A percentile compares a stretch with the other conserved stretches of the same genome.
Evolutionary conservation across 2,888 invertebrate genomes (phyloP).

Genomic region (Tenthredo notha): DNA sequence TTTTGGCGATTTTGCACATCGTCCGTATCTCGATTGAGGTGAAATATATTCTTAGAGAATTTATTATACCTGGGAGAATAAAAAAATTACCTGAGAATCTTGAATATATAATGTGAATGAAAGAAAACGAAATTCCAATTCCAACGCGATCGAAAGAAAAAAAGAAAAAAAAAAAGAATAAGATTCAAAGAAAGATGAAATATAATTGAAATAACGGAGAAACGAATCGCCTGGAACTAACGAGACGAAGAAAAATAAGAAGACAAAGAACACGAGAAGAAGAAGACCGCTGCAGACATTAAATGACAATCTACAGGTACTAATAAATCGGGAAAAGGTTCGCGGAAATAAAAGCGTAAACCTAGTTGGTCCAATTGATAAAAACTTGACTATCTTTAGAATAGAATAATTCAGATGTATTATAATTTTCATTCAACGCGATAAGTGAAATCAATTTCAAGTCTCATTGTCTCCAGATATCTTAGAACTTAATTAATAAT

Average conservation of each 20-base stretch:
- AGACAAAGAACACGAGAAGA: neutral
- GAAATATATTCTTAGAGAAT: neutral
- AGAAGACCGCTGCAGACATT: conserved; percentile 1
- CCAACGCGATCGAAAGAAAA: neutral
- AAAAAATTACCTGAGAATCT: conserved; percentile 13
- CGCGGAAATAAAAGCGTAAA: neutral
- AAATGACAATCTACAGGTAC: conserved; percentile 15
- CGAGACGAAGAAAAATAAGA: neutral
- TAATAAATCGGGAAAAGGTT: conserved; percentile 26
- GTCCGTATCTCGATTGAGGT: neutral
- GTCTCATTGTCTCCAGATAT: neutral
- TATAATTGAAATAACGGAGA: conserved; percentile 12
- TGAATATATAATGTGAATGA: neutral
- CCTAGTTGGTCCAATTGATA: conserved; percentile 9
- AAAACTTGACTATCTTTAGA: neutral
- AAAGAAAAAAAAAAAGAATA: too few relatives aligned
- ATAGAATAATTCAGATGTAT: neutral
- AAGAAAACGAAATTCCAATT: neutral
- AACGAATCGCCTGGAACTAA: conserved; percentile 13
- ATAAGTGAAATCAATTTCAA: neutral
- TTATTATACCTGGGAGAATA: neutral
- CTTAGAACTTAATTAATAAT: neutral
- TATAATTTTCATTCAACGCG: neutral
- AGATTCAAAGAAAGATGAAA: neutral
- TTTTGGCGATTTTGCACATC: too few relatives aligned